Evolutionary conservation across 2,113 vertebrate genomes (phyloP).

Genomic region (Carassius gibelio): DNA sequence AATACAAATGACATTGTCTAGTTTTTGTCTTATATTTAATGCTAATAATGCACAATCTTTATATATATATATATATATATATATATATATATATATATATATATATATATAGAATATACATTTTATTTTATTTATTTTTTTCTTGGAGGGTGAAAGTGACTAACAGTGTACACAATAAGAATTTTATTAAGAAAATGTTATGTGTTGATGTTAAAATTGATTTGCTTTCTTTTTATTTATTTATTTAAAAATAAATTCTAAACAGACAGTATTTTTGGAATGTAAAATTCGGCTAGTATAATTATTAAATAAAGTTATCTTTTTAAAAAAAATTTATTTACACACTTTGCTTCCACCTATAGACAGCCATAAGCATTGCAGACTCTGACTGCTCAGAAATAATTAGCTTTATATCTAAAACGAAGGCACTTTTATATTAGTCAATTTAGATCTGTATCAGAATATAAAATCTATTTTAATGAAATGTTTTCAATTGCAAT

Average conservation of each 20-base stretch:
- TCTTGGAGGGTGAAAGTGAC: neutral
- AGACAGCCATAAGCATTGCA: constrained; percentile 5
- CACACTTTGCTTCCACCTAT: constrained; percentile 6
- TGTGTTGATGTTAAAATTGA: neutral
- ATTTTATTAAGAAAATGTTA: neutral
- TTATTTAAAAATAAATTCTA: neutral
- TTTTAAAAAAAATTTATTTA: too few relatives aligned
- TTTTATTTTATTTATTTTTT: too few relatives aligned
- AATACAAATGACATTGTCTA: too few relatives aligned
- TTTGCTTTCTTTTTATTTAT: neutral
- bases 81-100: too few relatives aligned
- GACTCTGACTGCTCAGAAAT: neutral
- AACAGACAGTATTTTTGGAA: neutral
- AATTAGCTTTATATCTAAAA: neutral
- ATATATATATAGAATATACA: too few relatives aligned
- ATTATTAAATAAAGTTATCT: neutral
- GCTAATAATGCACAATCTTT: too few relatives aligned
- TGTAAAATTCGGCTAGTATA: neutral
- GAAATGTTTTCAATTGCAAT: neutral
- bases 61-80: too few relatives aligned
- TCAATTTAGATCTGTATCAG: neutral
- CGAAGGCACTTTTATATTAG: neutral
- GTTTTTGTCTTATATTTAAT: too few relatives aligned
- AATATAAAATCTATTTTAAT: constrained; percentile 11
- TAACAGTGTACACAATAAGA: neutral